Evolutionary conservation across 2,113 vertebrate genomes (phyloP), one percentile per base, ranked within the genome.

Genomic region (Cochlearius cochlearius): DNA sequence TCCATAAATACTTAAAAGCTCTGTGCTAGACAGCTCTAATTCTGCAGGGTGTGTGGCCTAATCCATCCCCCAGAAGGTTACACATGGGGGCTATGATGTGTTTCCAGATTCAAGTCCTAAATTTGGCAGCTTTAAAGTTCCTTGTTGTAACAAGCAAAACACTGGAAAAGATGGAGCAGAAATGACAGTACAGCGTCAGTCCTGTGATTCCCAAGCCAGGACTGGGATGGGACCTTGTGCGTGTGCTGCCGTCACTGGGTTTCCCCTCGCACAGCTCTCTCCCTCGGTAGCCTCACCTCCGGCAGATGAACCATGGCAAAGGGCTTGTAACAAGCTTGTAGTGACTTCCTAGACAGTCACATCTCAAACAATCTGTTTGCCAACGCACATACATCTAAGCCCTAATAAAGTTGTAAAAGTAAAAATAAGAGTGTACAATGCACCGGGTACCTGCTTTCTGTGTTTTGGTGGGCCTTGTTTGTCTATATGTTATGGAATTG

Each of bases 161-260:
- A 60, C 32, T 22, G 30, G 52, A 59, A 59, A 86, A 82, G 13
- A 26, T 0, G 2, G n/a, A 72, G n/a, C 16, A 64, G 56, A 64
- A 86, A 12, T 41, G 64, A 47, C 18, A 53, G 45, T 25, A 26
- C 45, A n/a, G 50, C 1, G 0, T 49, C 52, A 45, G 71, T 52
- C 45, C n/a, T 56, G 10, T 11, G 32, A 50, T 43, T 29, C 36
- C 18, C 58, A 63, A 52, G 32, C 11, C 59, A 55, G 47, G 50
- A 50, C 19, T 21, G 60, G 53, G 19, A 43, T 11, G 34, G 32
- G 27, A 55, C 53, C 15, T 68, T 68, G 32, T 38, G 4, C 5
- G 0, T 26, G 47, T 4, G 5, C 67, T 85, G 20, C 39, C 22
- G 4, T 41, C 2, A 1, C 39, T 2, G 26, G 26, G 30, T 36